phyloP scores from a whole-genome alignment of 2,113 vertebrate species.

The Amblyopsis rosae region DNA sequence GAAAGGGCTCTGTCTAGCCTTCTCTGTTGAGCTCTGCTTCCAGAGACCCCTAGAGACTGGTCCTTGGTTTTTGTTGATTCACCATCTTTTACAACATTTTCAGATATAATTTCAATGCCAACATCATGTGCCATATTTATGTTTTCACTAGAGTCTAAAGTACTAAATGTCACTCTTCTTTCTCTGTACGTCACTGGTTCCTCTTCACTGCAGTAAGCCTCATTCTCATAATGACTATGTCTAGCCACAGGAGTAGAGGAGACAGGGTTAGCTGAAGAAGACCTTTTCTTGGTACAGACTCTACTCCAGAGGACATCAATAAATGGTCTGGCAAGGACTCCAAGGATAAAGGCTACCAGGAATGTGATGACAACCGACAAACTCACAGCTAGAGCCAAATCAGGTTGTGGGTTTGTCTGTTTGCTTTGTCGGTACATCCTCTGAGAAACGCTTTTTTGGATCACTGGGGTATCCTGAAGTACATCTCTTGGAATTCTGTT shows the following conservation, averaged over 20 bases:
- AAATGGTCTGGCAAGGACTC: conserved; percentile 81
- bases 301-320: conserved; percentile 73
- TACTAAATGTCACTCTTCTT: conserved; percentile 64
- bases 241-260: conserved; percentile 12
- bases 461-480: conserved; percentile 11
- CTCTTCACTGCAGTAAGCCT: conserved; percentile 67
- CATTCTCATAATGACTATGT: conserved; percentile 74
- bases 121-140: conserved; percentile 51
- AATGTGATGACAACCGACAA: conserved; percentile 87
- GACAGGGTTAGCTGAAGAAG: neutral
- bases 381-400: conserved; percentile 78
- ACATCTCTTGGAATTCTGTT: conserved; percentile 40
- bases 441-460: neutral
- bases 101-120: conserved; percentile 14
- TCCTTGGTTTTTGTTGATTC: neutral
- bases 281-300: conserved; percentile 43
- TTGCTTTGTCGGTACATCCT: conserved; percentile 5
- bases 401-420: conserved; percentile 6
- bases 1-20: conserved; percentile 21
- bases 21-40: conserved; percentile 22
- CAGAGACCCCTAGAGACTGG: conserved; percentile 28
- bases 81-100: conserved; percentile 27
- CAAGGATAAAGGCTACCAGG: conserved; percentile 84
- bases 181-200: conserved; percentile 43
- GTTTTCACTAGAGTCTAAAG: conserved; percentile 16